Evolutionary conservation across 2,113 vertebrate genomes (phyloP), one percentile per base, ranked within the genome.

Genomic region (Dasyprocta punctata): DNA sequence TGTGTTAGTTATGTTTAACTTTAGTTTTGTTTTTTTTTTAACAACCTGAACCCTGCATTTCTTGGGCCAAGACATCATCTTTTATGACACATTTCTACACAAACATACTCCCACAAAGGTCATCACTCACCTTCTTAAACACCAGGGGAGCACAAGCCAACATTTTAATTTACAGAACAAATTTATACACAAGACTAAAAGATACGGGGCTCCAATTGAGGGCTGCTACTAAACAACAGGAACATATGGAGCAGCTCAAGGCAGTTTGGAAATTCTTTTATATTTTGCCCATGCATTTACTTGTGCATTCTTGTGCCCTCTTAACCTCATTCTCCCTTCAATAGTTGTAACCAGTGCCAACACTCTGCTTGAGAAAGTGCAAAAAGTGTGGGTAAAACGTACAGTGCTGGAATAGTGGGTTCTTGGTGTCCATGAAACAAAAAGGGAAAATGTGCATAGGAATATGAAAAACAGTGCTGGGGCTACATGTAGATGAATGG

Each of bases 61-160:
- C 97, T 96, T 97, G 98, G 98, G 97, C 97, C 98, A 98, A 99
- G 98, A 96, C 97, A 99, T 99, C 98, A 99, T 98, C 98, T 92
- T 91, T 96, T 98, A 98, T 98, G 98, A 99, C 98, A 98, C 98
- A 98, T 98, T 98, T 99, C 98, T 98, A 98, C 97, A 98, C 98
- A 98, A 99, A 98, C 98, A 97, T 96, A 98, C 96, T 98, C 97
- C 97, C 96, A 98, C 93, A 95, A 94, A 98, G 98, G 97, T 97
- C 98, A 99, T 99, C 98, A 98, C 96, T 99, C 98, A 99, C 98
- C 98, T 98, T 98, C 97, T 98, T 98, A 98, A 97, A 98, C 96
- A 96, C 93, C 90, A 95, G 67, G 69, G 47, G 77, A 94, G 78
- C 60, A 75, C 73, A 96, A 97, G 98, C 96, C 97, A 98, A 92